These are phyloP conservation scores for Syndactyla subalaris DNA, from an alignment of 2,797 vertebrate genomes.

Conservation along the genomic window DNA sequence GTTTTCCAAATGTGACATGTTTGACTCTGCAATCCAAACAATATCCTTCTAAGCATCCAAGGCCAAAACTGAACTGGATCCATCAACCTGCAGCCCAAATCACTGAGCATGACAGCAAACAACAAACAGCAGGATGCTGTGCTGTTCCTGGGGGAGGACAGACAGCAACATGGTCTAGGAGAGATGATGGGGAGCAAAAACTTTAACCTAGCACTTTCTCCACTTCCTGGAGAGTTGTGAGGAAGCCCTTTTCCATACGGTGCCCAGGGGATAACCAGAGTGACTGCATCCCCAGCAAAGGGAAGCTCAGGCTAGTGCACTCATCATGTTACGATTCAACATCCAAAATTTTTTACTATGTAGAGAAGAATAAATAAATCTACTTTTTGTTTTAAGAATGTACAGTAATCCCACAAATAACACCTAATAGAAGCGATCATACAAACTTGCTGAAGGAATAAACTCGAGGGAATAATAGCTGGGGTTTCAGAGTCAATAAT, in stretches of 20 bases:
- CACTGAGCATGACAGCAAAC: rapidly evolving
- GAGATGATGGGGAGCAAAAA: neutral
- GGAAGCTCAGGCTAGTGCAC: neutral
- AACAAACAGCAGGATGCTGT: neutral
- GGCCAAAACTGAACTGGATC: rapidly evolving
- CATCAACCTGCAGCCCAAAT: neutral
- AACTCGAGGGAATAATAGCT: neutral
- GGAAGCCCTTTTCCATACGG: neutral
- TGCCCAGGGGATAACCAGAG: neutral
- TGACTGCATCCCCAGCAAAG: rapidly evolving
- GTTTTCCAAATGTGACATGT: neutral
- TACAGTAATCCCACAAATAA: neutral
- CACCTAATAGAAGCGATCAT: neutral
- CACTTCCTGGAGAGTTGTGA: neutral
- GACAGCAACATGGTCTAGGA: neutral
- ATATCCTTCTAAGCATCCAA: neutral
- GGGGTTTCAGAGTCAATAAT: neutral
- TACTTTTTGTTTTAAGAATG: neutral
- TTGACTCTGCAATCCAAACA: neutral
- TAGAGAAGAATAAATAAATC: neutral
- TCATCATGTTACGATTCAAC: neutral
- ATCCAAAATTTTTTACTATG: neutral
- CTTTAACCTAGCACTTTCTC: neutral
- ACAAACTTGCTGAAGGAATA: neutral
- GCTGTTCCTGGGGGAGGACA: neutral